These are phyloP conservation scores for Nesidiocoris tenuis DNA, from an alignment of 2,888 invertebrate genomes.

Conservation along the genomic window DNA sequence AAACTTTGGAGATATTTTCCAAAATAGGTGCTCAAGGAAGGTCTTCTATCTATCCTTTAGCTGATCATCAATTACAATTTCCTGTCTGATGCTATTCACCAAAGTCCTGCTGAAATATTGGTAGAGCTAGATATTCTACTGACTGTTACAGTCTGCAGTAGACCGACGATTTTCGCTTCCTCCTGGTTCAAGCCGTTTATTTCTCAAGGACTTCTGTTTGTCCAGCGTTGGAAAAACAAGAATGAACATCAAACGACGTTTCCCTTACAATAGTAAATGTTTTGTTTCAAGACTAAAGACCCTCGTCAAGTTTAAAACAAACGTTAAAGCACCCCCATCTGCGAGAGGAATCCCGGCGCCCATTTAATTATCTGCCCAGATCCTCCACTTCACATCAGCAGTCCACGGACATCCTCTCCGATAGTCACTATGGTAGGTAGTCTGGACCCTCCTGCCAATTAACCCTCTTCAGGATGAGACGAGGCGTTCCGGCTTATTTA, in stretches of 20 bases:
- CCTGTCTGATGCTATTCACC: too few relatives aligned
- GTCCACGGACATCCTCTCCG: background rate
- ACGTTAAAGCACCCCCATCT: background rate
- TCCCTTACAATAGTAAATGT: background rate
- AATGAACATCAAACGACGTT: too few relatives aligned
- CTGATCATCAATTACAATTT: too few relatives aligned
- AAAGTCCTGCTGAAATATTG: too few relatives aligned
- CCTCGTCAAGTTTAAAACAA: background rate
- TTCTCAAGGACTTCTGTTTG: too few relatives aligned
- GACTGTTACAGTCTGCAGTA: too few relatives aligned
- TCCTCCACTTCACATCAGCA: background rate
- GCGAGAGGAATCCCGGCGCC: background rate
- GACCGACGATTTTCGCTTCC: too few relatives aligned
- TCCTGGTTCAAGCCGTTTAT: too few relatives aligned
- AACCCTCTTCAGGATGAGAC: background rate
- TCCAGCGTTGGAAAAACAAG: background rate
- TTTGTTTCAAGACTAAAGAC: background rate
- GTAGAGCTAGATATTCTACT: too few relatives aligned
- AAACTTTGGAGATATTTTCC: too few relatives aligned
- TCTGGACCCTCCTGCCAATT: constrained; percentile 14
- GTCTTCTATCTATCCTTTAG: too few relatives aligned
- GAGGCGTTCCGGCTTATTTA: constrained; percentile 17
- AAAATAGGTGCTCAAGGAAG: too few relatives aligned
- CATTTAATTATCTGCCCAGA: background rate
- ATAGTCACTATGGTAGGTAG: background rate